These are phyloP conservation scores for Bostrychus sinensis DNA, from an alignment of 2,113 vertebrate genomes.

Conservation along the genomic window DNA sequence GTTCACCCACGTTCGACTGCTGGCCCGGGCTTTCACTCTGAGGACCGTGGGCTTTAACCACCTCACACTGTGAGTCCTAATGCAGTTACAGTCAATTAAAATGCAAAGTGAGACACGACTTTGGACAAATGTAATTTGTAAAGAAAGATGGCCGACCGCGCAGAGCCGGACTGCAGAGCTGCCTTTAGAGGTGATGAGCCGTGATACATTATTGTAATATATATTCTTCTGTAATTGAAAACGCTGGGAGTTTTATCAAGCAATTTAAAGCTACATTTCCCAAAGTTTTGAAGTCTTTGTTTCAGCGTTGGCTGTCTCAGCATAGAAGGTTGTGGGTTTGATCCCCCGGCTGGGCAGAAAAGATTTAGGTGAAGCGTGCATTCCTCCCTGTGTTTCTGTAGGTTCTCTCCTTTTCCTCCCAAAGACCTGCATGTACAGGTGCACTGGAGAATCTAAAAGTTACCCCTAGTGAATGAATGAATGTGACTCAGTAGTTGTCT, in stretches of 20 bases:
- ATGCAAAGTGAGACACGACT: slow-evolving; percentile 40
- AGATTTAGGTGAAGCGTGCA: too few species aligned
- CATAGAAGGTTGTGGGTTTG: too few species aligned
- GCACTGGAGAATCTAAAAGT: too few species aligned
- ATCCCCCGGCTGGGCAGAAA: too few species aligned
- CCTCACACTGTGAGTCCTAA: slow-evolving; percentile 91
- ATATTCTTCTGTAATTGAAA: slow-evolving; percentile 52
- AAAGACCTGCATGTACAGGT: too few species aligned
- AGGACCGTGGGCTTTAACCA: slow-evolving; percentile 99
- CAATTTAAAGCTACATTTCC: too few species aligned
- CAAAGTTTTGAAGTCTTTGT: too few species aligned
- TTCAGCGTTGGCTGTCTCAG: too few species aligned
- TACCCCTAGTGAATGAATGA: too few species aligned
- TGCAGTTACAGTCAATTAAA: slow-evolving; percentile 44
- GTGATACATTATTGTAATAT: slow-evolving; percentile 44
- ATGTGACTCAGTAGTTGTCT: too few species aligned
- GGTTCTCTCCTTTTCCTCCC: too few species aligned
- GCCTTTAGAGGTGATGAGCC: slow-evolving; percentile 52
- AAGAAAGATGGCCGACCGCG: slow-evolving; percentile 28
- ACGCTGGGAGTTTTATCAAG: slow-evolving; percentile 32
- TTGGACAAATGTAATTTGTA: slow-evolving; percentile 45
- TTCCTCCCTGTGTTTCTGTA: too few species aligned
- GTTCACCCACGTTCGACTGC: slow-evolving; percentile 93
- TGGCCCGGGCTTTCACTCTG: slow-evolving; percentile 94
- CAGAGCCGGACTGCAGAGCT: slow-evolving; percentile 13